Percentiles rank a stretch among this genome's conserved stretches.
Evolutionary conservation across 2,797 vertebrate species (phyloP).

Genomic region (Danio albolineatus): DNA sequence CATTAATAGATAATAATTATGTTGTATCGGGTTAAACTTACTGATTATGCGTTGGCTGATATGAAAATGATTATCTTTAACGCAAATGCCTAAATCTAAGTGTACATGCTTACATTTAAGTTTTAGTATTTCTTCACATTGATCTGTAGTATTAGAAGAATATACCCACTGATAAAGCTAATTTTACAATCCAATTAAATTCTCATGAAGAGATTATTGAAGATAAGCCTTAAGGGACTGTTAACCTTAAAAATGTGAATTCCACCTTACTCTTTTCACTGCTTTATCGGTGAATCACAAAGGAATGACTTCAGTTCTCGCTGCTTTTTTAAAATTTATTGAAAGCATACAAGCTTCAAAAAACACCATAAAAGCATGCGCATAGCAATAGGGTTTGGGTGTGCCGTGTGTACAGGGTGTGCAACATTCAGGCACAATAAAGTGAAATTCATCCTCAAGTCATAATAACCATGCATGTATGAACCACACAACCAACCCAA

Average conservation of each 20-base stretch:
- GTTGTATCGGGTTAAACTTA: too few species aligned
- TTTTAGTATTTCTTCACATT: background rate
- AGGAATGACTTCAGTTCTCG: background rate
- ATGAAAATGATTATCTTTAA: too few species aligned
- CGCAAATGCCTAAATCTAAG: too few species aligned
- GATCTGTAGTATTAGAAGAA: background rate
- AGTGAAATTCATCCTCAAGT: background rate
- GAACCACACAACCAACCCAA: background rate
- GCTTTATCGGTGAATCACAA: background rate
- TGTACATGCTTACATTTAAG: too few species aligned
- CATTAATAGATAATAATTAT: too few species aligned
- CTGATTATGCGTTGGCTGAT: too few species aligned
- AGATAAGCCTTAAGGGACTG: background rate
- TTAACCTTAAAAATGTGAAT: background rate
- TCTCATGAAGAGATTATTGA: background rate
- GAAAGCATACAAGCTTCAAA: background rate
- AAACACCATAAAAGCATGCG: background rate
- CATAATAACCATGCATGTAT: slow-evolving; percentile 1
- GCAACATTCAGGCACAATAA: slow-evolving; percentile 8
- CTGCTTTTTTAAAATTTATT: background rate
- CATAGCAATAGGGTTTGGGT: slow-evolving; percentile 13
- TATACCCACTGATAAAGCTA: background rate
- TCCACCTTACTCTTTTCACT: background rate
- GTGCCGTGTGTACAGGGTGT: slow-evolving; percentile 19
- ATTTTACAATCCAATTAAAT: background rate